Conservation (phyloP, 2,113 vertebrate genomes). For the Phaethornis superciliosus region DNA sequence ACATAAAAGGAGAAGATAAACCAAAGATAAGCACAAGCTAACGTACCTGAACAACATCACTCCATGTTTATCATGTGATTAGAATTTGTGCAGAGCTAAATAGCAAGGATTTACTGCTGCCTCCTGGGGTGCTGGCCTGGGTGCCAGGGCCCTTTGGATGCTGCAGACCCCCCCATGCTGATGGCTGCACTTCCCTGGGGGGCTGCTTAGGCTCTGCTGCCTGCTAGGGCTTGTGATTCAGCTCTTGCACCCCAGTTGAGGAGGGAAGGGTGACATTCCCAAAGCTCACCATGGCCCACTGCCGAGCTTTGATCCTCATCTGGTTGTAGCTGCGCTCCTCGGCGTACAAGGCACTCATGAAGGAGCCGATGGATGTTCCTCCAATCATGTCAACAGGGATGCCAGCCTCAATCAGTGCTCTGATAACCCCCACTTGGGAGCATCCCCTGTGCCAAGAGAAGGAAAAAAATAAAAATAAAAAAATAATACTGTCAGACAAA, state of each 20-base stretch:
- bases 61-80: rapidly evolving
- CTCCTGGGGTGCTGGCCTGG: neutral
- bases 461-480: no score
- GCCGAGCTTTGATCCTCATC: slow-evolving; percentile 86
- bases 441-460: slow-evolving; percentile 81
- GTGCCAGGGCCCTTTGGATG: no score
- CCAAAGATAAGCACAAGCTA: neutral
- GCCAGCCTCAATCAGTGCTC: slow-evolving; percentile 85
- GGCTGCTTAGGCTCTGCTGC: neutral
- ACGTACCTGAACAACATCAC: neutral
- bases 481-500: neutral
- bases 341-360: slow-evolving; percentile 90
- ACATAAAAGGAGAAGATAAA: neutral
- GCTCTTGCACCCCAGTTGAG: neutral
- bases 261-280: rapidly evolving
- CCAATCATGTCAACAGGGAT: slow-evolving; percentile 93
- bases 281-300: slow-evolving; percentile 89
- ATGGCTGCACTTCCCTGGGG: neutral
- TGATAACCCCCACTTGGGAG: slow-evolving; percentile 89
- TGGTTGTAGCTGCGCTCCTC: slow-evolving; percentile 90
- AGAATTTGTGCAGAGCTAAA: neutral
- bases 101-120: neutral
- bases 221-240: neutral
- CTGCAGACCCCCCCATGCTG: no score
- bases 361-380: slow-evolving; percentile 91